Base-by-base conservation (phyloP, 2,888 invertebrate species). In the Pyrgus malvae region DNA sequence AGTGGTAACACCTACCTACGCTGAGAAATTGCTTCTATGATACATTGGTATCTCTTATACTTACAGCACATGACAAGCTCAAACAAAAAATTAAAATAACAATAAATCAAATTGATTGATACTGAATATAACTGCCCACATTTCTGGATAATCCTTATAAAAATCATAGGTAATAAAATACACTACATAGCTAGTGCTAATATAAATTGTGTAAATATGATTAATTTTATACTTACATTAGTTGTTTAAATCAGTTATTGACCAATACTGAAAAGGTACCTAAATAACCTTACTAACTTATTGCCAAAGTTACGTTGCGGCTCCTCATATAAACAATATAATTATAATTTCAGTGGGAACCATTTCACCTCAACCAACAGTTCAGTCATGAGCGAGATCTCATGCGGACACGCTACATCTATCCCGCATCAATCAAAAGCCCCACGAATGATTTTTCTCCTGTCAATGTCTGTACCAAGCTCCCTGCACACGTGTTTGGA, bases 401-500 rank as follows among this genome's bases (percentile, higher is more conserved):
- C 60, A 58, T 64, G 70, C 74, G 76, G 72, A 17, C 74, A 19
- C 8, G 38, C 21, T 19, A 5, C 17, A 21, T 29, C 54, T 58
- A 62, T 63, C 65, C 61, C 48, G 57, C 64, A 51, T 66, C 62
- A 54, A 60, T 66, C 49, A 63, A 62, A 61, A 59, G 63, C 53
- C 61, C 62, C 33, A 61, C 44, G 45, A 65, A 64, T 42, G 67
- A 49, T 41, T 58, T 21, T 55, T 46, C 53, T 61, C 60, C 50
- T 63, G 84, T 90, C 89, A 91, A 86, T 91, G 90, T 61, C 91
- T 73, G 74, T 91, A 91, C 91, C 91, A 90, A 55, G 92, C 88
- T 59, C 92, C 92, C 69, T 92, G 92, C 58, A 92, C 92, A 56
- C 92, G 90, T 53, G 92, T 92, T 64, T 93, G 91, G 76, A 93